Base-by-base conservation (phyloP, 2,888 invertebrate genomes). In the Sphaerophoria taeniata region DNA sequence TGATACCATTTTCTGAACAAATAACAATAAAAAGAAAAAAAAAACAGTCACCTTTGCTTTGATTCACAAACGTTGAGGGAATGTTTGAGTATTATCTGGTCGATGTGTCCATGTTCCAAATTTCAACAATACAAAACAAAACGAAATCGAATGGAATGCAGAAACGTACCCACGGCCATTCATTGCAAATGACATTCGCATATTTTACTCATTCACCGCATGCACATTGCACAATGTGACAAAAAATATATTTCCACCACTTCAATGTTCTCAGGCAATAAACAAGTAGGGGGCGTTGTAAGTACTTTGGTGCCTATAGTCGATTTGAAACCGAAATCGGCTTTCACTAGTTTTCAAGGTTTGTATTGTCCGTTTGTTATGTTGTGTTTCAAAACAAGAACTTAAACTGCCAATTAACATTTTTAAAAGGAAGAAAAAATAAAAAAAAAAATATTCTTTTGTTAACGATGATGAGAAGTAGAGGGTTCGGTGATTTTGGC, bases 261-360 rank as follows among this genome's bases (percentile, higher is more conserved):
- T 24, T 24, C 24, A 2, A 2, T 24, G 24, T 24, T 24, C 24
- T 1, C 24, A 24, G 2, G 24, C 24, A 24, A 2, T 24, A 24
- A 24, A 24, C 24, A 24, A 24, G 24, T 24, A 24, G 24, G 24
- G 2, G 24, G 24, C 24, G 24, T 24, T 24, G n/a, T 24, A 24
- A 24, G 24, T 24, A 24, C n/a, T n/a, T n/a, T n/a, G 24, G 24
- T 24, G 24, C 24, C 24, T 60, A 58, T 70, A 43, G 31, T 34
- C 39, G 51, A 69, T 36, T 60, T 39, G 43, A 51, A 70, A 45
- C 43, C 6, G 7, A 34, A 76, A 76, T 76, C 69, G 53, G 53
- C 69, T 76, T 76, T 24, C n/a, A 24, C 2, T 1, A 2, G 24
- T 24, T 24, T 24, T 24, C 24, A 24, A 24, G 24, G 24, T 2